Conservation (phyloP, 1,140 invertebrate species). For the Drosophila lacteicornis region DNA sequence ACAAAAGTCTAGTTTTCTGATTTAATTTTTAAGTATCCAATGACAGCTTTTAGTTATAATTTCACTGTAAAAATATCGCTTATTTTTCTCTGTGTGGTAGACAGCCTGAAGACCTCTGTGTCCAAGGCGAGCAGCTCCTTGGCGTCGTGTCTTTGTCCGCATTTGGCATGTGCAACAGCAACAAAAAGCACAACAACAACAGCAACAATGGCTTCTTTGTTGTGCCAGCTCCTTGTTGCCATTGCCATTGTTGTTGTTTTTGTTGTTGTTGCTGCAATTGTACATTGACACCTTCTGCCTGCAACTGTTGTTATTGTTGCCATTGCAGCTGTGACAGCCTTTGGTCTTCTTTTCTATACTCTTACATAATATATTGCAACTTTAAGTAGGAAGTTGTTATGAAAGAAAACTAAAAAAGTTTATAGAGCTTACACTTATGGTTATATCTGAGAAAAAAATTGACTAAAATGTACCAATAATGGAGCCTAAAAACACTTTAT, state of each 20-base stretch:
- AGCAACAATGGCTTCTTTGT: constrained; percentile 78
- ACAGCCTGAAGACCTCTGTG: constrained; percentile 17
- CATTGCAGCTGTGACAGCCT: constrained; percentile 23
- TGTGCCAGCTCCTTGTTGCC: constrained; percentile 48
- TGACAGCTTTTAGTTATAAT: background rate
- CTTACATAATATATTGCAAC: background rate
- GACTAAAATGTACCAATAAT: no score
- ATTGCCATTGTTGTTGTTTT: constrained; percentile 19
- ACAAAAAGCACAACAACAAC: constrained; percentile 61
- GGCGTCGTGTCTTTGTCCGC: constrained; percentile 72
- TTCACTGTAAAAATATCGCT: background rate
- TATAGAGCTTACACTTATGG: no score
- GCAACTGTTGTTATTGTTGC: constrained; percentile 33
- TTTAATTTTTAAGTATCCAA: background rate
- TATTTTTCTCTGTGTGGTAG: constrained; percentile 6
- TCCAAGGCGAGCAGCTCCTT: constrained; percentile 58
- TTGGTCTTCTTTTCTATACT: constrained; percentile 24
- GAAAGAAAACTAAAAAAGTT: background rate
- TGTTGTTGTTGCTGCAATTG: constrained; percentile 68
- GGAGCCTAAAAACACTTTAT: no score
- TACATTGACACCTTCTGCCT: constrained; percentile 76
- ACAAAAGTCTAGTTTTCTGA: no score
- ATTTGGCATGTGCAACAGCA: constrained; percentile 74
- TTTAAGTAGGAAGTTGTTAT: background rate
- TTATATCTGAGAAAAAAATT: no score